Base-by-base conservation (phyloP, 2,888 invertebrate species). In the Caenorhabditis sp. region DNA sequence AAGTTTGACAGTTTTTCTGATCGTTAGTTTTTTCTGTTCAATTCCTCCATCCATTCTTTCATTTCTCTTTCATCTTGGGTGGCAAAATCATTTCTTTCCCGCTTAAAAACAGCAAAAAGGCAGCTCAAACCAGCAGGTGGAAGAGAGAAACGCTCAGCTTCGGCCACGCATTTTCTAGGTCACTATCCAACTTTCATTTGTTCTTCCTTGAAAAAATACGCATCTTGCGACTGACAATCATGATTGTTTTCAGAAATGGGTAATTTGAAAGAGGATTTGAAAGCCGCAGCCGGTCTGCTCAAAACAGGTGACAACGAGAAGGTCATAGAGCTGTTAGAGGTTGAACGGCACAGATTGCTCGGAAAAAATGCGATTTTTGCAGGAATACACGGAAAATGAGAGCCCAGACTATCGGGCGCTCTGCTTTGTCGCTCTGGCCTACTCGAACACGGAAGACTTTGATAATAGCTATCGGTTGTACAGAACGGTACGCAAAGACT, bases 231-330 rank as follows among this genome's bases (percentile, higher is more conserved):
- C 11, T n/a, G 17, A 35, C 27, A 56, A 39, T 15, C 35, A n/a
- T 20, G 24, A 13, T 27, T 43, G 9, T 24, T 53, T 52, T 5
- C 53, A 48, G 56, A 48, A 56, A 80, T 78, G 75, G 65, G 61
- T 58, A 70, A 48, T 50, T 58, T 78, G 17, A 83, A 83, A 71
- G 61, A 75, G n/a, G 72, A 68, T 8, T 27, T 82, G 53, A 81
- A 81, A 52, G 26, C 62, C 4, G 78, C 76, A 4, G 61, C 74
- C 53, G 35, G 37, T 17, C 46, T 79, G 20, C 22, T 83, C 15
- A 59, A 68, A 9, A 27, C 73, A 2, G 71, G 63, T 2, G 17
- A 79, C n/a, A 66, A 73, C 32, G 63, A 73, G 17, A 55, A 82
- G 50, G 81, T 77, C 0, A 52, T 82, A 2, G 71, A 77, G 8